Evolutionary conservation across 1,140 invertebrate genomes (phyloP).

Genomic region (Drosophila grimshawi): DNA sequence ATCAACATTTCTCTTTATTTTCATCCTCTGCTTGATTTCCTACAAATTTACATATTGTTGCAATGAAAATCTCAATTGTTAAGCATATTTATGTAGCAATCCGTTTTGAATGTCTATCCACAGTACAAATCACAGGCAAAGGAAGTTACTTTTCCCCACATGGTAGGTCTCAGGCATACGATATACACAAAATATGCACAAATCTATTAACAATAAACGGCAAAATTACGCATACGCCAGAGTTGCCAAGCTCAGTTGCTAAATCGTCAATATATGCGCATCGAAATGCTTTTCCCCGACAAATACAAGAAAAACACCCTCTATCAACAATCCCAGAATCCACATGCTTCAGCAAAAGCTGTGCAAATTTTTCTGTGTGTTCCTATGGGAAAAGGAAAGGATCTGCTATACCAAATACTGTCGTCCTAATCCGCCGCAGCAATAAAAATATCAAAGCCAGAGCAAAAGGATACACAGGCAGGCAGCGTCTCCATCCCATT

Average conservation of each 20-base stretch:
- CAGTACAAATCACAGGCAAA: conserved; percentile 14
- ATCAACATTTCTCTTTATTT: background rate
- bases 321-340: conserved; percentile 5
- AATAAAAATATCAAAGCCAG: conserved; percentile 79
- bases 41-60: background rate
- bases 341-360: conserved; percentile 46
- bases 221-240: conserved; percentile 57
- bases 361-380: conserved; percentile 46
- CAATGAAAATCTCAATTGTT: conserved; percentile 12
- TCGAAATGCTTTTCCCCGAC: background rate
- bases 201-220: conserved; percentile 32
- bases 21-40: background rate
- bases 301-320: conserved; percentile 2
- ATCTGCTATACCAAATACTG: conserved; percentile 40
- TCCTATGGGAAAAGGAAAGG: conserved; percentile 18
- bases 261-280: conserved; percentile 36
- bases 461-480: conserved; percentile 11
- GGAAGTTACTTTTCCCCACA: conserved; percentile 2
- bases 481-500: conserved; percentile 26
- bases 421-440: conserved; percentile 57
- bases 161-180: background rate
- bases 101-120: conserved; percentile 5
- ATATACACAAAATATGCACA: conserved; percentile 36
- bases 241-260: conserved; percentile 4
- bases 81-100: conserved; percentile 7